A percentile compares a stretch with the other conserved stretches of the same genome.
Evolutionary conservation across 2,113 vertebrate genomes (phyloP).

Genomic region (Strix aluco): DNA sequence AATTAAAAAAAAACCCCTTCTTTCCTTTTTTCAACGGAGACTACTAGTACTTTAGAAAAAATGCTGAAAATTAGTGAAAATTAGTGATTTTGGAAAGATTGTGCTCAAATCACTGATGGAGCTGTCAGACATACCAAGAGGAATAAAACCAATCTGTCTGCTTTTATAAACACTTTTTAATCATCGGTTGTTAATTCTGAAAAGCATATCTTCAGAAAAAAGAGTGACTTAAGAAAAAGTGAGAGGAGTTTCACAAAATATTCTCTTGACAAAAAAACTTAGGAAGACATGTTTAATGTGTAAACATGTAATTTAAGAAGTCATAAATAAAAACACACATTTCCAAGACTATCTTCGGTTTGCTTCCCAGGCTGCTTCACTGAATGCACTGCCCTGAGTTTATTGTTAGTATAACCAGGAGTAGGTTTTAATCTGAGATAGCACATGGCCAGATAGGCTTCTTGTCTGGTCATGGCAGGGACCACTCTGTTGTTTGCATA

Average conservation of each 20-base stretch:
- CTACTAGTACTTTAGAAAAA: neutral
- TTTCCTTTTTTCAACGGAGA: neutral
- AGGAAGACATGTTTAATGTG: neutral
- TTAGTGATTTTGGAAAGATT: neutral
- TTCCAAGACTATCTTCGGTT: neutral
- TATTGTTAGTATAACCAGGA: neutral
- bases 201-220: neutral
- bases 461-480: neutral
- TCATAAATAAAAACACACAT: neutral
- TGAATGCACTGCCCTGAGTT: neutral
- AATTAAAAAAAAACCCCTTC: neutral
- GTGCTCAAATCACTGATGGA: neutral
- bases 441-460: neutral
- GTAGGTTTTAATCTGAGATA: neutral
- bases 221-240: neutral
- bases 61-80: neutral
- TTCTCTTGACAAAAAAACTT: neutral
- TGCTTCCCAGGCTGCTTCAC: neutral
- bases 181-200: neutral
- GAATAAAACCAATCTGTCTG: neutral
- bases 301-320: neutral
- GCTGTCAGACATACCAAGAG: neutral
- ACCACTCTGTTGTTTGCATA: fast-evolving
- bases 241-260: neutral
- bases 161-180: neutral